Base-by-base conservation (phyloP, 2,113 vertebrate species). In the Poeciliopsis occidentalis region DNA sequence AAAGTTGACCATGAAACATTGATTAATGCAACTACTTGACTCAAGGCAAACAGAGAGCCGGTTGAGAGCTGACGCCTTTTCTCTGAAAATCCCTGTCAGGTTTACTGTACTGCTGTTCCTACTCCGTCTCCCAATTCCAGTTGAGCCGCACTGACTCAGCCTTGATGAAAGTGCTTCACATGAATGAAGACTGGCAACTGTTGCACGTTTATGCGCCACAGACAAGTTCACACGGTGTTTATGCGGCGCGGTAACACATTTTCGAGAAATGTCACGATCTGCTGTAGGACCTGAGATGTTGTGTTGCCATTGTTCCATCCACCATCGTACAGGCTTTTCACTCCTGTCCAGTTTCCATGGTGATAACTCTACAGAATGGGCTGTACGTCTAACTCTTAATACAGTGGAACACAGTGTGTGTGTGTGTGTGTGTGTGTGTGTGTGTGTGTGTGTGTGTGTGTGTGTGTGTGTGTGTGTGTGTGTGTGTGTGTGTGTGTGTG, bases 261-360 rank as follows among this genome's bases (percentile, higher is more conserved):
- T 80, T 62, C 70, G 74, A 77, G 76, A 72, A 74, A 88, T 88
- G 80, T 81, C 79, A 79, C 76, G 61, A 73, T 65, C 24, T 44
- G 27, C 64, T 44, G 71, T 31, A 61, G 76, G 67, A 76, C 64
- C 64, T 65, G 61, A 74, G 76, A 90, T 88, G 83, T 75, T 85
- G 78, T 64, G n/a, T 54, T 78, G 66, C 80, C 73, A 61, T 57
- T 32, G 80, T 79, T 87, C 79, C 67, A 80, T 86, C 71, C 79
- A 75, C 82, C 69, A 63, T 39, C 81, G 76, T 64, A 75, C 75
- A 84, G 76, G 73, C 79, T 90, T 85, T 87, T 86, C 89, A 85
- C 81, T 92, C 76, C 84, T 80, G 84, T 91, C 88, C 90, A 90
- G 94, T 95, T 94, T 92, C 94, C 93, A 95, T 95, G 93, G 94